Base-by-base conservation (phyloP, 2,113 vertebrate genomes). In the Passer domesticus region DNA sequence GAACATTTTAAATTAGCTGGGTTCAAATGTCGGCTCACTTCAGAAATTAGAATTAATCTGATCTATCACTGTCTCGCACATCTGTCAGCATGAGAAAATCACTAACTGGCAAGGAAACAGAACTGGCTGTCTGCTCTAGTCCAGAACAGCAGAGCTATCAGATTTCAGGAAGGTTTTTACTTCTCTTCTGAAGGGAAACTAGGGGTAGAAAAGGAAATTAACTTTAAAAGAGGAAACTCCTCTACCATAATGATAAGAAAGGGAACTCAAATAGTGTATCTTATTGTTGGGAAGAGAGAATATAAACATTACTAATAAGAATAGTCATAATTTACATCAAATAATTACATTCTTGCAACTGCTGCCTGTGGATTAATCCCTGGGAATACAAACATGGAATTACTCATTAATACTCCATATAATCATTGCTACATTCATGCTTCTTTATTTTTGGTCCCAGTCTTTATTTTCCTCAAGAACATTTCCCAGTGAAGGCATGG, bases 21-120 rank as follows among this genome's bases (percentile, higher is more conserved):
- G 74, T 84, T 83, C 80, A 93, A 91, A 95, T 70, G 83, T 80
- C 73, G 31, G 53, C 82, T 94, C 49, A 78, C 31, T 63, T 85
- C 83, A 93, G 52, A 96, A 95, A 92, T 92, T 67, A 95, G 84
- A 87, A 92, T 95, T 76, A 78, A 83, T 92, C 90, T 94, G 75
- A 83, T 91, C 79, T 91, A 91, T 81, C 30, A 6, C 56, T 30
- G 47, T 88, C 55, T 84, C 0, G 0, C 50, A 84, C 0, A 9
- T 79, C 76, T 90, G 53, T 77, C 85, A 87, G 82, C 63, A 80
- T 68, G 74, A 87, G 74, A 92, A 90, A 95, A 87, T 64, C 78
- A 69, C 37, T 91, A 84, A 59, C 13, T 67, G 55, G 62, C 47
- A 95, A 74, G 76, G 35, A 67, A 75, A 56, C 17, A 82, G 60